Evolutionary conservation across 2,113 vertebrate genomes (phyloP).

Genomic region (Phylloscopus whistleri): DNA sequence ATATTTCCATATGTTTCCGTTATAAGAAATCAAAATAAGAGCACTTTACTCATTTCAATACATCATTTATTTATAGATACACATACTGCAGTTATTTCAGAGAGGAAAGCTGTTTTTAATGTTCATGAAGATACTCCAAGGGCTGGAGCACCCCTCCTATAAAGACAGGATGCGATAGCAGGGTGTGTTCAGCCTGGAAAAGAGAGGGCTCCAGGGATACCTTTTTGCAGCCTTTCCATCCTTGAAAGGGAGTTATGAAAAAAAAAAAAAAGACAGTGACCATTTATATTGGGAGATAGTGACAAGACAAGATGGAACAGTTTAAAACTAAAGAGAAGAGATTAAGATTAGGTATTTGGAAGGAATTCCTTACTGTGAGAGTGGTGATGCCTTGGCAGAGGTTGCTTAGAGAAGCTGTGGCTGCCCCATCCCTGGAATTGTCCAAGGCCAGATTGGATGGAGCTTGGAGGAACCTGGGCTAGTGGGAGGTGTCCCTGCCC

Average conservation of each 20-base stretch:
- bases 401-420: rapidly evolving
- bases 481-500: background rate
- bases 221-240: background rate
- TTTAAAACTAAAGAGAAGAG: background rate
- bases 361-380: background rate
- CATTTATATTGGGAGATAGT: background rate
- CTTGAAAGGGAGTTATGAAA: background rate
- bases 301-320: background rate
- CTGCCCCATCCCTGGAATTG: background rate
- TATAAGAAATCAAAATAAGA: background rate
- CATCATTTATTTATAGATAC: background rate
- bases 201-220: background rate
- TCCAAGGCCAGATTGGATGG: rapidly evolving
- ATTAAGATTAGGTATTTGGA: background rate
- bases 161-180: background rate
- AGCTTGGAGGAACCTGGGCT: rapidly evolving
- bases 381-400: rapidly evolving
- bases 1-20: background rate
- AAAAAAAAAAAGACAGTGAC: background rate
- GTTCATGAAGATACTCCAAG: background rate
- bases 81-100: background rate
- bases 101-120: background rate
- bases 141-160: background rate
- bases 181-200: background rate
- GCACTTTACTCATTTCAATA: background rate